Evolutionary conservation across 2,113 vertebrate species (phyloP).

Genomic region (Galbula dea): DNA sequence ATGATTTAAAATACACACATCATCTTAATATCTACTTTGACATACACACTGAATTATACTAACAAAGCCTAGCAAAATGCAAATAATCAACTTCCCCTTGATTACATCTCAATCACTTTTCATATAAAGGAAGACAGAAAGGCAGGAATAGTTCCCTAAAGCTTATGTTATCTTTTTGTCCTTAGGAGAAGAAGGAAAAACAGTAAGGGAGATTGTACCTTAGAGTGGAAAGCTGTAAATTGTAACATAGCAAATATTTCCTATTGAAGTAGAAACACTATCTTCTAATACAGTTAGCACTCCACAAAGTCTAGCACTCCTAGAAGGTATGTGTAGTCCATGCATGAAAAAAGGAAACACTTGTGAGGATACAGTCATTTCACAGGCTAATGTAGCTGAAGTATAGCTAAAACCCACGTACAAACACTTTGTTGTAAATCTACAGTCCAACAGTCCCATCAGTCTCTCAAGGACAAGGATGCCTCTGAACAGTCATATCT

Average conservation of each 20-base stretch:
- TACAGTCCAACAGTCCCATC: neutral
- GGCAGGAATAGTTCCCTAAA: neutral
- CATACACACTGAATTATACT: neutral
- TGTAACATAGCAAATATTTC: neutral
- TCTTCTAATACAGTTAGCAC: neutral
- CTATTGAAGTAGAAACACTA: neutral
- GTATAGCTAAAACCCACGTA: neutral
- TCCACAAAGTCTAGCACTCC: neutral
- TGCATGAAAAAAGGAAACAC: neutral
- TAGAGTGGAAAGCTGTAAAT: neutral
- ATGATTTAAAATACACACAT: neutral
- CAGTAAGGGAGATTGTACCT: neutral
- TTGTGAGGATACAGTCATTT: neutral
- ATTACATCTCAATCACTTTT: neutral
- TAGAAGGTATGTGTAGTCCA: neutral
- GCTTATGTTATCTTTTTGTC: neutral
- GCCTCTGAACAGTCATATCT: neutral
- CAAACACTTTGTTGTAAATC: neutral
- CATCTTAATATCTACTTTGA: neutral
- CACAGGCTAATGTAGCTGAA: neutral
- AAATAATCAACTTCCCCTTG: neutral
- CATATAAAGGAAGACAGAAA: neutral
- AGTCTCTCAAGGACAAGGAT: neutral
- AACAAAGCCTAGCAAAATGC: neutral
- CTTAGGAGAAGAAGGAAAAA: neutral